phyloP scores from a whole-genome alignment of 1,140 invertebrate species.

The Theocolax elegans region DNA sequence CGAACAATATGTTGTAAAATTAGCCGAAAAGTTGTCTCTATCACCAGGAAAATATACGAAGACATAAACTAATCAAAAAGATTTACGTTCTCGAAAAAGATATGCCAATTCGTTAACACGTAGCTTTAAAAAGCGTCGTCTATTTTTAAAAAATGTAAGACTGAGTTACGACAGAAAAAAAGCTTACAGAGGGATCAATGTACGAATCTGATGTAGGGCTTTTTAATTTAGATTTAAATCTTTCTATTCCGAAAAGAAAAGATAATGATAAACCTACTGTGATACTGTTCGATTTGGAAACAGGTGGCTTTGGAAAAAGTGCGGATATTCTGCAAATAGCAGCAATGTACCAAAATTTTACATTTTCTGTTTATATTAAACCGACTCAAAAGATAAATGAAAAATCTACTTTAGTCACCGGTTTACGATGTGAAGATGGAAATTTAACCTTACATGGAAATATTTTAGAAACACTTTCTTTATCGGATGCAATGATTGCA shows the following conservation, averaged over 20 bases:
- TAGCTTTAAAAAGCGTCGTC: conserved; percentile 28
- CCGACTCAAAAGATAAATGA: too few relatives aligned
- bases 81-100: not conserved
- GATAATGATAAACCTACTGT: conserved; percentile 12
- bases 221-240: conserved; percentile 21
- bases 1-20: too few relatives aligned
- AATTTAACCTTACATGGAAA: conserved; percentile 19
- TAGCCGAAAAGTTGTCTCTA: too few relatives aligned
- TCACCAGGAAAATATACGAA: conserved; percentile 21
- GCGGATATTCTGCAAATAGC: conserved; percentile 41
- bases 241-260: too few relatives aligned
- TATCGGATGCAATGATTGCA: conserved; percentile 24
- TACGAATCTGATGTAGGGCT: too few relatives aligned
- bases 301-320: too few relatives aligned
- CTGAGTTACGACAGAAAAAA: conserved; percentile 31
- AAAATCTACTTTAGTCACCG: too few relatives aligned
- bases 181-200: conserved; percentile 26
- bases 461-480: conserved; percentile 9
- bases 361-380: conserved; percentile 34
- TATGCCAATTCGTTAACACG: too few relatives aligned
- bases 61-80: conserved; percentile 16
- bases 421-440: conserved; percentile 16
- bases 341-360: conserved; percentile 22
- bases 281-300: conserved; percentile 41
- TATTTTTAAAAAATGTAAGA: conserved; percentile 41